phyloP scores from a whole-genome alignment of 2,888 invertebrate species.

The Sinhomidia bicolor region DNA sequence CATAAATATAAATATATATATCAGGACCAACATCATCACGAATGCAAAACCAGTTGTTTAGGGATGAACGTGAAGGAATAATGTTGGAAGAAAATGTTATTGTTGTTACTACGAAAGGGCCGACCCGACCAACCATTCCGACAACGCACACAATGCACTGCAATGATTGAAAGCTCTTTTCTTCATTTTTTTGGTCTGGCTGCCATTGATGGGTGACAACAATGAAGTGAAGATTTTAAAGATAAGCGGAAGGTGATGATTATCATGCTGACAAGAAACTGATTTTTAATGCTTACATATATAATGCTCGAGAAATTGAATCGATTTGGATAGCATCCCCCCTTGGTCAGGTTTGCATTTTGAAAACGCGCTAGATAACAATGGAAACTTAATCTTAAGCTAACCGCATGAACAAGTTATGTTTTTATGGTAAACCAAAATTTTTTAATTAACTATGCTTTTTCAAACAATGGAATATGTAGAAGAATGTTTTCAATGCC shows the following conservation, averaged over 20 bases:
- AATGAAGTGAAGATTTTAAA: not conserved
- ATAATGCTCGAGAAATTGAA: too few relatives aligned
- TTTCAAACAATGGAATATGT: too few relatives aligned
- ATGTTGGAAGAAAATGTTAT: not conserved
- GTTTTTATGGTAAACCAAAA: too few relatives aligned
- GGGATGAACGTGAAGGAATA: too few relatives aligned
- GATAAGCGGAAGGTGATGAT: slow-evolving; percentile 11
- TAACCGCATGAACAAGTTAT: too few relatives aligned
- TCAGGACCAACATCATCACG: not conserved
- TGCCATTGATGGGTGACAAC: slow-evolving; percentile 19
- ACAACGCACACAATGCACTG: not conserved
- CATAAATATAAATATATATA: too few relatives aligned
- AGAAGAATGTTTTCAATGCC: too few relatives aligned
- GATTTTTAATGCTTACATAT: not conserved
- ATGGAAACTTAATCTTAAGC: too few relatives aligned
- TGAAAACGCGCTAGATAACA: too few relatives aligned
- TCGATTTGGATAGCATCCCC: too few relatives aligned
- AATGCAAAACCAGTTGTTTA: slow-evolving; percentile 26
- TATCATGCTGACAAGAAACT: not conserved
- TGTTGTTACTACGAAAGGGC: not conserved
- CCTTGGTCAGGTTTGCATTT: too few relatives aligned
- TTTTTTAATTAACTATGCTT: too few relatives aligned
- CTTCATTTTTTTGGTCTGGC: not conserved
- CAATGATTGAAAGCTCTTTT: not conserved
- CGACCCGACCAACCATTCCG: not conserved